These are phyloP conservation scores for Drosophila paucipuncta DNA, from an alignment of 2,888 invertebrate species.

Conservation along the genomic window DNA sequence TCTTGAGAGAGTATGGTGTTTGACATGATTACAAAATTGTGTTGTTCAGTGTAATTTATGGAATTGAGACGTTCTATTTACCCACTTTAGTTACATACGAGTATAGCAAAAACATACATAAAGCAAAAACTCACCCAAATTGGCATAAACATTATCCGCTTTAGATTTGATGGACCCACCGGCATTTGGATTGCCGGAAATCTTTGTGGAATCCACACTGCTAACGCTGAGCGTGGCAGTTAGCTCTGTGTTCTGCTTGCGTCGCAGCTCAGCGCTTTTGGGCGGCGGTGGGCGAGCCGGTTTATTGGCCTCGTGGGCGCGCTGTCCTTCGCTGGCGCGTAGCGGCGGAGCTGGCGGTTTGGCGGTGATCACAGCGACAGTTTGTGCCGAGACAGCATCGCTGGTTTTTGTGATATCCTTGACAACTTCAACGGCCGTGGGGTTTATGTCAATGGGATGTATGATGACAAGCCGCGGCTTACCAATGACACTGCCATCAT, in stretches of 20 bases:
- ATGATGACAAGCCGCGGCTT: conserved; percentile 94
- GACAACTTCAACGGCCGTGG: conserved; percentile 92
- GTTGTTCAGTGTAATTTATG: conserved; percentile 19
- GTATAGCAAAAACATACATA: too few relatives aligned
- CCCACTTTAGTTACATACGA: conserved; percentile 9
- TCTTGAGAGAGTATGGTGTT: neutral
- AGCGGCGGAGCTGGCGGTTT: conserved; percentile 93
- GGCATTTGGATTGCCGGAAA: conserved; percentile 57
- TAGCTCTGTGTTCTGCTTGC: conserved; percentile 86
- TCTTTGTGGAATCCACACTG: conserved; percentile 68
- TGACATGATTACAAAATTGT: neutral
- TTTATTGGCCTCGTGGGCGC: conserved; percentile 86
- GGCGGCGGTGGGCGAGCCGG: conserved; percentile 91
- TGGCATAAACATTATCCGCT: conserved; percentile 91
- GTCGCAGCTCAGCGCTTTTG: conserved; percentile 88
- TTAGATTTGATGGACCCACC: conserved; percentile 84
- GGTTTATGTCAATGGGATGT: conserved; percentile 94
- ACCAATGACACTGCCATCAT: conserved; percentile 81
- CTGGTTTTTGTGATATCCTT: conserved; percentile 87
- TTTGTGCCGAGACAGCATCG: conserved; percentile 82
- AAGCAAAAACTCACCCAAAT: conserved; percentile 87
- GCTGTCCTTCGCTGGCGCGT: conserved; percentile 84
- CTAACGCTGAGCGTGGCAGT: conserved; percentile 67
- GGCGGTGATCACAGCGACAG: conserved; percentile 84
- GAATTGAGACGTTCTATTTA: conserved; percentile 22